phyloP scores from a whole-genome alignment of 2,888 invertebrate species.

The Folsomia manolachei region DNA sequence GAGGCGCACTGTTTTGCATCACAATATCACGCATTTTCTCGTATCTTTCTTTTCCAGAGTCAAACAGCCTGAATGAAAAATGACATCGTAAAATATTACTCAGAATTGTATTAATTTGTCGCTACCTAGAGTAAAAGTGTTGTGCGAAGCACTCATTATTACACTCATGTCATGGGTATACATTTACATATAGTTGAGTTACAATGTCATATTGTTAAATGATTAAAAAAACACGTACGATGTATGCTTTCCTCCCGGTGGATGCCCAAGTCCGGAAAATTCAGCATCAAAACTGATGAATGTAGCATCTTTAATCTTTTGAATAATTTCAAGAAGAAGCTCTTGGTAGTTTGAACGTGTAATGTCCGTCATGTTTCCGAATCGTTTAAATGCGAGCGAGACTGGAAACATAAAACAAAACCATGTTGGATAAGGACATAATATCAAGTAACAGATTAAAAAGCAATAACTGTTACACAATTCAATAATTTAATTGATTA shows the following conservation, averaged over 20 bases:
- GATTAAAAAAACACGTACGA: constrained; percentile 23
- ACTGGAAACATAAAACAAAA: no score
- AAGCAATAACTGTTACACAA: no score
- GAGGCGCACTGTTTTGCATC: constrained; percentile 31
- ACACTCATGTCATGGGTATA: no score
- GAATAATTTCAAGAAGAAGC: constrained; percentile 60
- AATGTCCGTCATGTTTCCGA: constrained; percentile 60
- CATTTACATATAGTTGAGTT: background rate
- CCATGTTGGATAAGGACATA: no score
- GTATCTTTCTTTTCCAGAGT: constrained; percentile 60
- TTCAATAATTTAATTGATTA: no score
- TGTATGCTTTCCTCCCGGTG: background rate
- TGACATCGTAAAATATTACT: constrained; percentile 7
- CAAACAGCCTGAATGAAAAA: constrained; percentile 60
- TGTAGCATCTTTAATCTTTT: constrained; percentile 60
- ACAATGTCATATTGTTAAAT: background rate
- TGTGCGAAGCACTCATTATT: no score
- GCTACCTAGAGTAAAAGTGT: no score
- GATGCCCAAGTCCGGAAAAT: constrained; percentile 61
- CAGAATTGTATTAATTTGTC: no score
- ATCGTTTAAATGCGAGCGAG: no score
- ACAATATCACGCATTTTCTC: constrained; percentile 55
- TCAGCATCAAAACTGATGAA: constrained; percentile 72
- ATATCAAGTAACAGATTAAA: no score
- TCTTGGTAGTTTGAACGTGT: constrained; percentile 63